phyloP scores from a whole-genome alignment of 2,888 invertebrate genomes.

The Andrena bucephala region DNA sequence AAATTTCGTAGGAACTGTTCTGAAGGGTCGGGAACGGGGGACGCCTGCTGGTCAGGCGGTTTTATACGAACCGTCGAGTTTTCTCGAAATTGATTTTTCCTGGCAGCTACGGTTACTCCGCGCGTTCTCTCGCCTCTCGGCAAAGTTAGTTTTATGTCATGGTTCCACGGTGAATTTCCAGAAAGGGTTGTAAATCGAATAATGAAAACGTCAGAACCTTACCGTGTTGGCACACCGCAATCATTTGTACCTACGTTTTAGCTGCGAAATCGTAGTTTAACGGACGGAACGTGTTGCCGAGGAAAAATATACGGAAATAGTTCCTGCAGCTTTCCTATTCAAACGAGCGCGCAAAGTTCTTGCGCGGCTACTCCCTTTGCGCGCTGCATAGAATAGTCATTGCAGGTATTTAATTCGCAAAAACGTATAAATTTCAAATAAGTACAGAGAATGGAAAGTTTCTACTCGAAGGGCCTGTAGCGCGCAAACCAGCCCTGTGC shows the following conservation, averaged over 20 bases:
- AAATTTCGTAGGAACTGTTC: constrained; percentile 59
- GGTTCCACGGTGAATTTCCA: constrained; percentile 69
- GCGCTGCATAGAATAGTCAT: background rate
- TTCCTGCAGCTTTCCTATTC: constrained; percentile 14
- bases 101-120: constrained; percentile 58
- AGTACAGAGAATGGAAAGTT: background rate
- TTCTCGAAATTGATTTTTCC: constrained; percentile 74
- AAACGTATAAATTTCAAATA: background rate
- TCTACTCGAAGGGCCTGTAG: too few relatives aligned
- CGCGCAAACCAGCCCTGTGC: too few relatives aligned
- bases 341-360: background rate
- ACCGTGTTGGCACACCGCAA: constrained; percentile 63
- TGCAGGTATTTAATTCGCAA: background rate
- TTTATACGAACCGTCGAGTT: constrained; percentile 72
- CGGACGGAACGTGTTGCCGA: constrained; percentile 33
- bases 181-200: constrained; percentile 74
- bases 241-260: constrained; percentile 66
- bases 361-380: background rate
- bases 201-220: constrained; percentile 74
- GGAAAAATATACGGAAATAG: constrained; percentile 42
- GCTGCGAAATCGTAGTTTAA: constrained; percentile 63
- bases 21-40: constrained; percentile 47
- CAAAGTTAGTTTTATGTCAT: constrained; percentile 72
- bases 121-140: constrained; percentile 47
- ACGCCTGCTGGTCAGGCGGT: constrained; percentile 58